Evolutionary conservation across 2,113 vertebrate genomes (phyloP).

Genomic region (Cervus canadensis): DNA sequence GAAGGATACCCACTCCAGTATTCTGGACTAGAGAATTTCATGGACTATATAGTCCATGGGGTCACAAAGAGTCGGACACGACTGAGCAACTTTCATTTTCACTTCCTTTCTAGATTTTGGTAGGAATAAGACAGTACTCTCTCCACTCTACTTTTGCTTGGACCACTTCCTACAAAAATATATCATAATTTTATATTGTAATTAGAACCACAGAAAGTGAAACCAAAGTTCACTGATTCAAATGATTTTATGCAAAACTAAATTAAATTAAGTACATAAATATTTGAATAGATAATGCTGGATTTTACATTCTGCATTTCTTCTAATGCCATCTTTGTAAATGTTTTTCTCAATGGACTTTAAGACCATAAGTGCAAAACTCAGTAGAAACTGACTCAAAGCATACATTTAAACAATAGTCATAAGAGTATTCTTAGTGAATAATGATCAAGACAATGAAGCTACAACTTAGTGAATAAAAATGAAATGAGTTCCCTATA

Average conservation of each 20-base stretch:
- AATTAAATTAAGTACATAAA: background rate
- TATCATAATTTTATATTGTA: background rate
- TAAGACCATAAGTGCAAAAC: background rate
- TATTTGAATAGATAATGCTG: background rate
- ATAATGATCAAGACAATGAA: background rate
- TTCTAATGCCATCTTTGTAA: background rate
- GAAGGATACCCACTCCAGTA: background rate
- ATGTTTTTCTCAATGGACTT: background rate
- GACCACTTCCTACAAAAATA: background rate
- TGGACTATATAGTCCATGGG: background rate
- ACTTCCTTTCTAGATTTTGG: background rate
- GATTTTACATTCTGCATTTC: background rate
- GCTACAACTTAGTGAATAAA: background rate
- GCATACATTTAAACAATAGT: background rate
- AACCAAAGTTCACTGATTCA: background rate
- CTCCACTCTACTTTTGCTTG: background rate
- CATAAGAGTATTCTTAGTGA: background rate
- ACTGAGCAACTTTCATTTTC: background rate
- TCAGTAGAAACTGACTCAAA: background rate
- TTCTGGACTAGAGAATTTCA: background rate
- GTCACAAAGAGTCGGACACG: fast-evolving
- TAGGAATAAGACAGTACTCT: background rate
- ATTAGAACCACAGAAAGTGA: background rate
- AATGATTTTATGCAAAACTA: background rate
- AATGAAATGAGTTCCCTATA: background rate